phyloP scores from a whole-genome alignment of 1,140 invertebrate genomes.

The Drosophila nikananu region DNA sequence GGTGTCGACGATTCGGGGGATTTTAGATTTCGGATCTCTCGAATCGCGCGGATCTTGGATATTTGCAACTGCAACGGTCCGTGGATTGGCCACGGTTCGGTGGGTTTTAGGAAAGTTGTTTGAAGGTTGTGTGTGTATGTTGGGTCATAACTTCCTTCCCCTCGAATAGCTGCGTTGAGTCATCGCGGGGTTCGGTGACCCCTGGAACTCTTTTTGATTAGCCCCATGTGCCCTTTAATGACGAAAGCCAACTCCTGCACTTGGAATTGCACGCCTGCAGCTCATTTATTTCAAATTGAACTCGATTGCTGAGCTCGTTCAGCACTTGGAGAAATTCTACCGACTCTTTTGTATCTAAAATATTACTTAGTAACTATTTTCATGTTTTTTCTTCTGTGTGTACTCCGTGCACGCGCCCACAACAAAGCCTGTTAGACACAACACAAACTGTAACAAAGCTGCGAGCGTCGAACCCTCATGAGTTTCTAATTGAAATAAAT shows the following conservation, averaged over 20 bases:
- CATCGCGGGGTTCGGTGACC: constrained; percentile 23
- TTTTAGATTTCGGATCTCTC: constrained; percentile 36
- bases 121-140: constrained; percentile 59
- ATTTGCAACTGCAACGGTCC: constrained; percentile 39
- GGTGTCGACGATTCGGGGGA: constrained; percentile 59
- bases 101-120: constrained; percentile 70
- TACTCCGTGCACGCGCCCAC: constrained; percentile 19
- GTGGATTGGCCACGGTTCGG: constrained; percentile 25
- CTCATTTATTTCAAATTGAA: constrained; percentile 56
- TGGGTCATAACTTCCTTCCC: constrained; percentile 64
- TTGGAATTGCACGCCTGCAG: constrained; percentile 41
- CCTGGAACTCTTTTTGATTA: not conserved
- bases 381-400: not conserved
- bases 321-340: constrained; percentile 6
- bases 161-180: constrained; percentile 22
- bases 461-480: constrained; percentile 34
- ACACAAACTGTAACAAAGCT: constrained; percentile 34
- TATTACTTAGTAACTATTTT: not conserved
- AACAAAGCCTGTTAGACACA: constrained; percentile 1
- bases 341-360: not conserved
- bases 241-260: constrained; percentile 29
- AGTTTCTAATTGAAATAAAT: constrained; percentile 84
- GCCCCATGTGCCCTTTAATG: constrained; percentile 24
- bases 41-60: constrained; percentile 21
- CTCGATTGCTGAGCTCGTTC: constrained; percentile 22